Evolutionary conservation across 2,888 invertebrate genomes (phyloP).

Genomic region (Lasioglossum villosulum): DNA sequence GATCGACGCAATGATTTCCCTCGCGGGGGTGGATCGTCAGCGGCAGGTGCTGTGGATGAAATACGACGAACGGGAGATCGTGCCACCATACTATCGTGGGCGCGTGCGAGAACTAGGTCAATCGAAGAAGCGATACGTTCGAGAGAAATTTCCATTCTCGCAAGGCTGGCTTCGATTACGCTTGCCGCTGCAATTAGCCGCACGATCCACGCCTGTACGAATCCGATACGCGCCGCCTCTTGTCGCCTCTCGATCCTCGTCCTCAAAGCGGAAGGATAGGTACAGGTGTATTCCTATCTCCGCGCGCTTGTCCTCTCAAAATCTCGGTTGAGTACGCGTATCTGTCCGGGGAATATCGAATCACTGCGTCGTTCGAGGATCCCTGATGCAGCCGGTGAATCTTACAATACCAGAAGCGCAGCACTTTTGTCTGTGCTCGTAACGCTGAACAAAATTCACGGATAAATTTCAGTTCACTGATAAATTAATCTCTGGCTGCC

Average conservation of each 20-base stretch:
- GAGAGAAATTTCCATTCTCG: conserved; percentile 68
- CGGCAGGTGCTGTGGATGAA: background rate
- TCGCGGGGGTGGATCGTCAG: background rate
- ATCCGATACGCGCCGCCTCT: conserved; percentile 32
- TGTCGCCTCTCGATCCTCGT: background rate
- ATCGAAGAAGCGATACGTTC: conserved; percentile 67
- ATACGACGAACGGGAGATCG: background rate
- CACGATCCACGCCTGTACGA: conserved; percentile 40
- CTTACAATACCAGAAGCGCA: background rate
- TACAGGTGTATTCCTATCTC: background rate
- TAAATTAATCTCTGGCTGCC: no score
- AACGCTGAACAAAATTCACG: no score
- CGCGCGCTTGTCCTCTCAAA: background rate
- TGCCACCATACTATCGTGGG: background rate
- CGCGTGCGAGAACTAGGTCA: conserved; percentile 61
- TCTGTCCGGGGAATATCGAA: background rate
- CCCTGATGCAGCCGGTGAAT: background rate
- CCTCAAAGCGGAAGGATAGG: background rate
- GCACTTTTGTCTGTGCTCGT: background rate
- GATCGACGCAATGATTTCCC: conserved; percentile 13
- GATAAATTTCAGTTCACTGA: no score
- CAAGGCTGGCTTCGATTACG: conserved; percentile 59
- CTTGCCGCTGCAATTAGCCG: conserved; percentile 58
- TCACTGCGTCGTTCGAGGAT: background rate
- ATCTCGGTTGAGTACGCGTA: conserved; percentile 34